Percentiles rank a stretch among this genome's conserved stretches.
These are phyloP conservation scores for Bagarius yarrelli DNA, from an alignment of 2,113 vertebrate genomes.

Conservation along the genomic window DNA sequence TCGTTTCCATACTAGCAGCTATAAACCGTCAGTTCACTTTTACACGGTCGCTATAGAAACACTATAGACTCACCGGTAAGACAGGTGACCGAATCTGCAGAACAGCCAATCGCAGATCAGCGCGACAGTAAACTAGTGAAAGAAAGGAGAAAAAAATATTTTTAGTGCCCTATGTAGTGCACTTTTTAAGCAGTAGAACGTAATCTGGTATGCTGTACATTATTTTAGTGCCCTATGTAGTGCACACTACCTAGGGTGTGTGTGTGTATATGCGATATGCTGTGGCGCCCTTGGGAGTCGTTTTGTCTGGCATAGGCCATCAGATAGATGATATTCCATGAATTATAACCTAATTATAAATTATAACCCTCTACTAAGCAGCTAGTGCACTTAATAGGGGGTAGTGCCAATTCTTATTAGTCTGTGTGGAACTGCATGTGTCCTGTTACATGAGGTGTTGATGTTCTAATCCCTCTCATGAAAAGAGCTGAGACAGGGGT, in stretches of 20 bases:
- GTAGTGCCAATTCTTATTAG: neutral
- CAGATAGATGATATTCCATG: neutral
- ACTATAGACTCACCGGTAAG: conserved; percentile 80
- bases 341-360: neutral
- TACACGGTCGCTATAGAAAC: neutral
- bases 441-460: neutral
- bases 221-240: neutral
- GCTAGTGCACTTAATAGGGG: neutral
- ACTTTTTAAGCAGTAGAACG: neutral
- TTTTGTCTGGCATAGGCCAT: neutral
- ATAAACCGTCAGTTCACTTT: no score
- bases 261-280: no score
- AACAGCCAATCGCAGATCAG: conserved; percentile 80
- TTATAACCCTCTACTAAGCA: neutral
- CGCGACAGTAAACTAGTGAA: conserved; percentile 78
- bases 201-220: neutral
- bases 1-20: neutral
- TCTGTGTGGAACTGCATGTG: no score
- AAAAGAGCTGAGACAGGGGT: no score
- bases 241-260: no score
- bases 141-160: neutral
- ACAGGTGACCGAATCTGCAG: conserved; percentile 91
- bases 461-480: no score
- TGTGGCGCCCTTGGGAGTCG: no score
- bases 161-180: neutral